These are phyloP conservation scores for Chionis minor DNA, from an alignment of 2,113 vertebrate genomes.

Conservation along the genomic window DNA sequence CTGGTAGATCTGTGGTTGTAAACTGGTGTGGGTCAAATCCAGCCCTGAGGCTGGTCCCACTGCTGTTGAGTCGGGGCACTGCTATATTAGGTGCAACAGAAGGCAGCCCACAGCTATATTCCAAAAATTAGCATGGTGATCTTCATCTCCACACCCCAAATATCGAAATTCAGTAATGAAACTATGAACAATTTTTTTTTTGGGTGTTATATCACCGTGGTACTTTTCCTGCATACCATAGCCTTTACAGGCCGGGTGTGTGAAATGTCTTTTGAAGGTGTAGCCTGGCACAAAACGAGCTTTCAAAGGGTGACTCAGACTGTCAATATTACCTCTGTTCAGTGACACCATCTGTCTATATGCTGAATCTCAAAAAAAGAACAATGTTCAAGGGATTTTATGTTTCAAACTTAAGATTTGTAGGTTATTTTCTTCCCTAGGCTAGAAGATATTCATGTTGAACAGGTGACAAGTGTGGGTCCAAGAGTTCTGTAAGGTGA, in stretches of 20 bases:
- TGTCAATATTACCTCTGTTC: conserved; percentile 65
- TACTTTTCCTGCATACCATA: neutral
- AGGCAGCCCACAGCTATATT: neutral
- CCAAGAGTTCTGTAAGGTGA: neutral
- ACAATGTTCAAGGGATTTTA: neutral
- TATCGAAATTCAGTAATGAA: neutral
- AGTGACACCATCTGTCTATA: neutral
- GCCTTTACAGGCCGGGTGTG: conserved; percentile 43
- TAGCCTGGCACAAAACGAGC: conserved; percentile 9
- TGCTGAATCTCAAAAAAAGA: neutral
- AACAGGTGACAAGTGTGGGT: neutral
- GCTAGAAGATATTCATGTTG: neutral
- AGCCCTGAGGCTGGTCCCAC: neutral
- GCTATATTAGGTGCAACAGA: neutral
- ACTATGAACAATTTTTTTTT: neutral
- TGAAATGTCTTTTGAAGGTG: conserved; percentile 22
- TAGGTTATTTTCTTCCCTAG: neutral
- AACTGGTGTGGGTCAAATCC: neutral
- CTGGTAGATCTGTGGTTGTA: neutral
- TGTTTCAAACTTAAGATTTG: neutral
- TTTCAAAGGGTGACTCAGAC: conserved; percentile 57
- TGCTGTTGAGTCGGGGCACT: neutral
- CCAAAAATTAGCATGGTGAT: neutral
- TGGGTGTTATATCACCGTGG: neutral
- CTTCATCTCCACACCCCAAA: neutral